phyloP scores from a whole-genome alignment of 2,888 invertebrate species.

The Mylabris sibirica region DNA sequence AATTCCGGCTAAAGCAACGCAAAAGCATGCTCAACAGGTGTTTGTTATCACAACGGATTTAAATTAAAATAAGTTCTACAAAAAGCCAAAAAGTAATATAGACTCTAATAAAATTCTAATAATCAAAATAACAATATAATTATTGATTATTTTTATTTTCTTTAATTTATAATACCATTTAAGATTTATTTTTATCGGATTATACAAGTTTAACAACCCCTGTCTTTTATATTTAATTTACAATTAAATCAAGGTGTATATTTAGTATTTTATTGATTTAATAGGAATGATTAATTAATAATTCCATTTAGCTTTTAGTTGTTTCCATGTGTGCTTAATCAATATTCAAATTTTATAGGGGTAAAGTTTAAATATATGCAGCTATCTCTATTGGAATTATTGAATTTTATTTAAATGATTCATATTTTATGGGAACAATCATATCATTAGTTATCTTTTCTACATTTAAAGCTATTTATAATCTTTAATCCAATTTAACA shows the following conservation, averaged over 20 bases:
- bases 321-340: background rate
- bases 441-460: too few species aligned
- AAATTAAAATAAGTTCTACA: slow-evolving; percentile 30
- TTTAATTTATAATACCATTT: too few species aligned
- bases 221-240: background rate
- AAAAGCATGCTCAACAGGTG: slow-evolving; percentile 28
- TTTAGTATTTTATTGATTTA: background rate
- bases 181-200: too few species aligned
- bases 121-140: background rate
- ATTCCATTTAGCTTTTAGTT: background rate
- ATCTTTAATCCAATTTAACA: too few species aligned
- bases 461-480: too few species aligned
- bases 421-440: too few species aligned
- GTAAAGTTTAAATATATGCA: background rate
- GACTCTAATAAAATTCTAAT: background rate
- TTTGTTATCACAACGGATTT: slow-evolving; percentile 31
- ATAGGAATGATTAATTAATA: background rate
- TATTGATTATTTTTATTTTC: background rate
- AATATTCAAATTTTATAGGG: slow-evolving; percentile 34
- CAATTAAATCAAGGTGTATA: background rate
- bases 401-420: too few species aligned
- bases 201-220: background rate
- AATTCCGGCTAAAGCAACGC: background rate
- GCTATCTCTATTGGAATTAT: background rate
- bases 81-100: slow-evolving; percentile 15